Conservation (phyloP, 1,140 invertebrate genomes). For the Holcopasites calliopsidis region DNA sequence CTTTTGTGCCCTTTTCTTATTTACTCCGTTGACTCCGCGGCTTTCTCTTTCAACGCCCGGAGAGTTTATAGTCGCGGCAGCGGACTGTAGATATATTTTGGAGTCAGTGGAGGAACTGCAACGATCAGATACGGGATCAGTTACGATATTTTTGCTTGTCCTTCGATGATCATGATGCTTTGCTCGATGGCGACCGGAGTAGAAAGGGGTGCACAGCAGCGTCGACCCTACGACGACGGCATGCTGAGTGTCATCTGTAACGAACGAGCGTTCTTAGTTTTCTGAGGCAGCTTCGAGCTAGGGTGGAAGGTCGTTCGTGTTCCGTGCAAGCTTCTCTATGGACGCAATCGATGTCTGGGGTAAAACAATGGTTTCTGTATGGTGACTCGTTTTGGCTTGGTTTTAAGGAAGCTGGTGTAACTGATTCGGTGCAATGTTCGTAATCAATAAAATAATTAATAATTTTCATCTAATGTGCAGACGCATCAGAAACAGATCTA, state of each 20-base stretch:
- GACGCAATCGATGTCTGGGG: neutral
- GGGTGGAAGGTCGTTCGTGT: neutral
- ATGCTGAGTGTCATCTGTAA: conserved; percentile 58
- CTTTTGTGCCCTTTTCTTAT: neutral
- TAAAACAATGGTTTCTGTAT: neutral
- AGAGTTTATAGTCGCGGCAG: too few relatives aligned
- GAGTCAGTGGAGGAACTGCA: too few relatives aligned
- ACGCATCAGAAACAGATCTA: too few relatives aligned
- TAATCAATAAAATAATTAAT: too few relatives aligned
- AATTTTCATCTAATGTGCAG: too few relatives aligned
- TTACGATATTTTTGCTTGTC: neutral
- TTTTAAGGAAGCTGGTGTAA: too few relatives aligned
- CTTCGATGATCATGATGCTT: neutral
- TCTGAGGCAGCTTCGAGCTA: neutral
- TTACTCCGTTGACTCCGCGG: neutral
- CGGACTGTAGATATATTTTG: too few relatives aligned
- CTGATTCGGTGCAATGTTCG: too few relatives aligned
- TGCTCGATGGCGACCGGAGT: neutral
- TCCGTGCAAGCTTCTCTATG: neutral
- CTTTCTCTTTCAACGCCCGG: neutral
- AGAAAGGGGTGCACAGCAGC: conserved; percentile 17
- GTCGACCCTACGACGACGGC: conserved; percentile 55
- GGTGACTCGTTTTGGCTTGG: neutral
- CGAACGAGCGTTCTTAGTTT: conserved; percentile 38
- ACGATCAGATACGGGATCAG: neutral